Conservation (phyloP, 2,888 invertebrate species). For the Drosophila picticornis region DNA sequence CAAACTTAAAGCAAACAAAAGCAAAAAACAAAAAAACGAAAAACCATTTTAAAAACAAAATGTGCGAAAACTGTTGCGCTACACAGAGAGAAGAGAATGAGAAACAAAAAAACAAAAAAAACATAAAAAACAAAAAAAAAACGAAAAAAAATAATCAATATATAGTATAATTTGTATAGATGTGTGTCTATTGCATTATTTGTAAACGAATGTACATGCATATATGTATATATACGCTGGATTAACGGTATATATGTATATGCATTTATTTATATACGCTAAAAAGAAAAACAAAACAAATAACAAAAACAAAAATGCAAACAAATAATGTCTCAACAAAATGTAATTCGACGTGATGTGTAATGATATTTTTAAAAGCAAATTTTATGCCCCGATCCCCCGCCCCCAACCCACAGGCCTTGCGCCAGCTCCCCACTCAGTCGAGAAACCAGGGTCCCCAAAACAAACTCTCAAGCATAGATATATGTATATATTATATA, state of each 20-base stretch:
- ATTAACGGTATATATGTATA: constrained; percentile 59
- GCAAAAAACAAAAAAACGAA: constrained; percentile 30
- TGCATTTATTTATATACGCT: constrained; percentile 79
- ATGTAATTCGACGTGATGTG: constrained; percentile 83
- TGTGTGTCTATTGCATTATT: constrained; percentile 84
- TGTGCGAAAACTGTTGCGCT: constrained; percentile 37
- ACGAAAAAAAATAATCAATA: constrained; percentile 64
- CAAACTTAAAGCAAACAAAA: constrained; percentile 58
- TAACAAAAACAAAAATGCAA: constrained; percentile 12
- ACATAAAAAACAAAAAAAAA: constrained; percentile 31
- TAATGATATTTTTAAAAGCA: constrained; percentile 84
- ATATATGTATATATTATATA: constrained; percentile 6
- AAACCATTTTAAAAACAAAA: constrained; percentile 45
- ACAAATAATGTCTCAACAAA: constrained; percentile 66
- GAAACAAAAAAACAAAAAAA: constrained; percentile 39
- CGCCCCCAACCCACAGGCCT: constrained; percentile 26
- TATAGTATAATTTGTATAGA: constrained; percentile 84
- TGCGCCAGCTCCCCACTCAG: not conserved
- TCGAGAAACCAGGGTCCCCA: constrained; percentile 18
- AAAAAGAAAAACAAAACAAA: constrained; percentile 39
- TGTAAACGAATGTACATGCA: constrained; percentile 76
- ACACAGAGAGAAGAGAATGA: constrained; percentile 55
- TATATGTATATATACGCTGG: constrained; percentile 42
- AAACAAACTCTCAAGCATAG: constrained; percentile 15
- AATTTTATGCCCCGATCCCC: constrained; percentile 72